Evolutionary conservation across 2,113 vertebrate species (phyloP), one percentile per base, ranked within the genome.

Genomic region (Polypterus bichir): DNA sequence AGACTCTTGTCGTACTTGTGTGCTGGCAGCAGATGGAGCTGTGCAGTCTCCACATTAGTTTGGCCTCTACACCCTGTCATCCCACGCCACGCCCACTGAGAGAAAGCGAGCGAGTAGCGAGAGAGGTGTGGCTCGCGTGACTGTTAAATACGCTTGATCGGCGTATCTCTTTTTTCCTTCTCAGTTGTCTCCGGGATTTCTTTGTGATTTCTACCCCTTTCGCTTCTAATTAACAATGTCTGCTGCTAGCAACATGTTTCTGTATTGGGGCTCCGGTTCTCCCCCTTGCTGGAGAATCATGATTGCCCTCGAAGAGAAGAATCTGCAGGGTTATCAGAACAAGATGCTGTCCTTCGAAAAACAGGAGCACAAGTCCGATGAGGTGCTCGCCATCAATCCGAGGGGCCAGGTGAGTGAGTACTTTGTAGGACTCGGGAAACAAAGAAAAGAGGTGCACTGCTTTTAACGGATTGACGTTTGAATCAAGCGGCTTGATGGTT

Each of bases 281-380:
- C 79, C 83, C 2, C 82, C 83, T 7, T 88, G 86, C 69, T 86
- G 83, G 86, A 76, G 83, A 62, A 49, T 84, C 4, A 62, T 71
- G 81, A 80, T 88, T 4, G 61, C 67, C 2, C 73, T 88, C 66
- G 81, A 87, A 67, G 86, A 88, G 76, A 88, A 87, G 66, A 58
- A 68, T 1, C 70, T 88, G 66, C 71, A 76, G 61, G 80, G 77
- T 1, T 84, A 83, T 69, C 73, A 81, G 2, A 60, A 72, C 0
- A 80, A 78, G 57, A 45, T 69, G 4, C 60, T 87, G 3, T 76
- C 75, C 10, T 86, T 88, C 53, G 77, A 80, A 3, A 86, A 87
- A 62, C 27, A 45, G 46, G 83, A 84, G 51, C 81, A 86, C 57
- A 85, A 86, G 62, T 72, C 73, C 0, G 2, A 49, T 6, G 64